Percentiles rank a stretch among this genome's conserved stretches.
Evolutionary conservation across 2,797 vertebrate genomes (phyloP).

Genomic region (Kryptopterus vitreolus): DNA sequence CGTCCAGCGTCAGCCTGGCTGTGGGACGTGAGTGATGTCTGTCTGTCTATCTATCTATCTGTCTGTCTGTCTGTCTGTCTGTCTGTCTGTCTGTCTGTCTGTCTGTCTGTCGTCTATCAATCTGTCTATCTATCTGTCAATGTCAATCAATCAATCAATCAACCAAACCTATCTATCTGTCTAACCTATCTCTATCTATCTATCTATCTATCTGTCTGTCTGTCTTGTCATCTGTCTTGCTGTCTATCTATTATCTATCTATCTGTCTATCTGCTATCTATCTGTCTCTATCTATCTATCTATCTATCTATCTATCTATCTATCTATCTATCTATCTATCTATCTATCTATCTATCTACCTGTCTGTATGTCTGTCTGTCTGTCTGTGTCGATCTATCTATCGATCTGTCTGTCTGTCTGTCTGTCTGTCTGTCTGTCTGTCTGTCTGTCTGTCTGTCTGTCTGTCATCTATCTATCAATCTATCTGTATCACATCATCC

Average conservation of each 20-base stretch:
- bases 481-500: not conserved
- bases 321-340: not conserved
- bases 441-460: not conserved
- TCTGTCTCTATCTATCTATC: too few species aligned
- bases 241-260: not conserved
- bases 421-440: not conserved
- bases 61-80: not conserved
- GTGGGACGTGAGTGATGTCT: conserved; percentile 71
- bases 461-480: not conserved
- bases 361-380: not conserved
- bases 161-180: not conserved
- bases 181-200: not conserved
- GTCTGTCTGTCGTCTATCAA: not conserved
- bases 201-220: not conserved
- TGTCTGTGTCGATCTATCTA: not conserved
- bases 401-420: not conserved
- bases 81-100: not conserved
- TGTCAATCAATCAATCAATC: too few species aligned
- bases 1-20: conserved; percentile 63
- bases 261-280: not conserved
- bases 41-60: not conserved
- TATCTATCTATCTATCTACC: not conserved
- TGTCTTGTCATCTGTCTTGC: too few species aligned
- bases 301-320: not conserved
- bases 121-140: not conserved